Conservation (phyloP, 2,888 invertebrate genomes). For the Ommatoiulus sabulosus region DNA sequence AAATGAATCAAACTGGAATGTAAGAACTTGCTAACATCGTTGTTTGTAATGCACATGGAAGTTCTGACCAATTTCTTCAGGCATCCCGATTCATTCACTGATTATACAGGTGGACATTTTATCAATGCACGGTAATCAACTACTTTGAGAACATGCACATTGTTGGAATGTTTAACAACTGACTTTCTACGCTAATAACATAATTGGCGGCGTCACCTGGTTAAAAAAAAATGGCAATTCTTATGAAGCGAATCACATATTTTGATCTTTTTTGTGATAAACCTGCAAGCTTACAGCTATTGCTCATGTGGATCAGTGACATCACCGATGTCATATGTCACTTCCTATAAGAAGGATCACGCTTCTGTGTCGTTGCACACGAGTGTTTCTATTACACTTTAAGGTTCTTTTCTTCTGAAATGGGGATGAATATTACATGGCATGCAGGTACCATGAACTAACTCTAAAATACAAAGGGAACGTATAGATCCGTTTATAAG, state of each 20-base stretch:
- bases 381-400: conserved; percentile 6
- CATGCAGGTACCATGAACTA: neutral
- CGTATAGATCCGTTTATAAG: neutral
- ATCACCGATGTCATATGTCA: neutral
- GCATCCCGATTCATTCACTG: too few relatives aligned
- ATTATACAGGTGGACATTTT: too few relatives aligned
- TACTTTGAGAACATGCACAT: too few relatives aligned
- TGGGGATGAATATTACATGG: neutral
- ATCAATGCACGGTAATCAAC: too few relatives aligned
- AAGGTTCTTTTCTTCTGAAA: neutral
- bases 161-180: too few relatives aligned
- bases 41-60: too few relatives aligned
- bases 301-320: neutral
- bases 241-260: neutral
- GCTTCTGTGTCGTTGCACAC: conserved; percentile 16
- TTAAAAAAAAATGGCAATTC: neutral
- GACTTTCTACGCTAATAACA: neutral
- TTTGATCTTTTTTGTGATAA: neutral
- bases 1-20: too few relatives aligned
- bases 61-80: too few relatives aligned
- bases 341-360: neutral
- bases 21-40: too few relatives aligned
- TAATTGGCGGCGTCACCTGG: neutral
- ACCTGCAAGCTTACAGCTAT: neutral
- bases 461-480: neutral